Evolutionary conservation across 2,888 invertebrate genomes (phyloP).

Genomic region (Oscheius sp.): DNA sequence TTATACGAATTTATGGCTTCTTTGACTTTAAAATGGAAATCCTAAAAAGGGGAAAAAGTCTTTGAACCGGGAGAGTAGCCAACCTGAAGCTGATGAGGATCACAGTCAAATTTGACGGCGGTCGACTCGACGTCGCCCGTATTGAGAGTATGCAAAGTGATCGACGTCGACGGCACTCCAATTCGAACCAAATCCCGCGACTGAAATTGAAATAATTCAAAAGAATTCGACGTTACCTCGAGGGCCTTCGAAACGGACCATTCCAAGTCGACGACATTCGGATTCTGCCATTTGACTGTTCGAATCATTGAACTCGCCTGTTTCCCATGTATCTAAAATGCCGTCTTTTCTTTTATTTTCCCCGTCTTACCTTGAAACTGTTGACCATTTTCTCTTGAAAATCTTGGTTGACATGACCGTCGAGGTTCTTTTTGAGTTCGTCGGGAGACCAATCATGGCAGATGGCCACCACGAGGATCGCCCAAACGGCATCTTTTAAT

Average conservation of each 20-base stretch:
- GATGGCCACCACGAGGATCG: constrained; percentile 39
- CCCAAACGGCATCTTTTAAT: constrained; percentile 42
- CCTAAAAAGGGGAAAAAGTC: constrained; percentile 30
- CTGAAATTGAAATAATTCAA: background rate
- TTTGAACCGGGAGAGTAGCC: background rate
- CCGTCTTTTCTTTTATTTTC: background rate
- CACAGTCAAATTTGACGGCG: constrained; percentile 10
- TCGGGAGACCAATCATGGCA: constrained; percentile 24
- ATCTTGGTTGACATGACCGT: background rate
- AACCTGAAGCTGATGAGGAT: constrained; percentile 21
- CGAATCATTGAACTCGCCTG: constrained; percentile 16
- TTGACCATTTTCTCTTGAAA: background rate
- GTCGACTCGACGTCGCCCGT: background rate
- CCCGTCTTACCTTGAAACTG: no score
- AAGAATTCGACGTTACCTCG: constrained; percentile 30
- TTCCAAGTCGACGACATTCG: constrained; percentile 48
- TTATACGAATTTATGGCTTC: constrained; percentile 46
- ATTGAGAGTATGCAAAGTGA: constrained; percentile 21
- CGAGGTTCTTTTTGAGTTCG: constrained; percentile 24
- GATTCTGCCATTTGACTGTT: constrained; percentile 48
- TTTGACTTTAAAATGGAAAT: constrained; percentile 48
- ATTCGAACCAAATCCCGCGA: constrained; percentile 13
- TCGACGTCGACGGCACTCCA: constrained; percentile 12
- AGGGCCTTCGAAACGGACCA: constrained; percentile 45
- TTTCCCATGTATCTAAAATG: constrained; percentile 13